Percentiles rank a stretch among this genome's conserved stretches.
Evolutionary conservation across 1,140 invertebrate species (phyloP).

Genomic region (Lepidotrigona ventralis): DNA sequence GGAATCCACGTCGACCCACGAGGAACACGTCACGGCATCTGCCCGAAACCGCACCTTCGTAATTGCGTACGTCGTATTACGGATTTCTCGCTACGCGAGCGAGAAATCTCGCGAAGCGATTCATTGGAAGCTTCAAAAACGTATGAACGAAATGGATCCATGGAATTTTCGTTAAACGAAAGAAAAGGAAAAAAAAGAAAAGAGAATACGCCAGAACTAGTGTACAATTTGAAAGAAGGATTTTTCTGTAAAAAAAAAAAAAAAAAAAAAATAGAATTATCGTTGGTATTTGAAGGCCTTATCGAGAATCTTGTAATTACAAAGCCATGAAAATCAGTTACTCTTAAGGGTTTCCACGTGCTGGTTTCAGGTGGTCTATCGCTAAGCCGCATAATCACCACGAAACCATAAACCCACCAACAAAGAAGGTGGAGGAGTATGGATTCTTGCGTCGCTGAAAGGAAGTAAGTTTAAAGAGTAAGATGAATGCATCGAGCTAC

Average conservation of each 20-base stretch:
- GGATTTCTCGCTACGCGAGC: background rate
- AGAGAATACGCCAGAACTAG: background rate
- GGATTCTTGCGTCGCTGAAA: background rate
- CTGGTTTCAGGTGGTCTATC: background rate
- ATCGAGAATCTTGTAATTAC: background rate
- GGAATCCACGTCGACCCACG: constrained; percentile 20
- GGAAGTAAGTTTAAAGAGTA: constrained; percentile 20
- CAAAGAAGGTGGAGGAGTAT: background rate
- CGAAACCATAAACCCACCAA: background rate
- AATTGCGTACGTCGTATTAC: constrained; percentile 8
- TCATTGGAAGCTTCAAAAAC: background rate
- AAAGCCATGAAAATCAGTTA: background rate
- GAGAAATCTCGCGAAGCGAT: background rate
- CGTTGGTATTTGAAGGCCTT: background rate
- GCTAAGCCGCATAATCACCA: constrained; percentile 10
- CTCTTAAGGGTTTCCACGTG: background rate
- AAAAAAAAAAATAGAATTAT: background rate
- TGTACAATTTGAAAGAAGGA: background rate
- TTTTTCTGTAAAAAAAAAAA: background rate
- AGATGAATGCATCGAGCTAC: constrained; percentile 1
- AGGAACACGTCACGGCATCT: constrained; percentile 26
- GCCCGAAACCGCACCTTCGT: background rate
- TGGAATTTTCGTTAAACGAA: background rate
- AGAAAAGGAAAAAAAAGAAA: background rate
- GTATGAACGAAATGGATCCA: background rate